A percentile compares a stretch with the other conserved stretches of the same genome.
phyloP scores from a whole-genome alignment of 2,888 invertebrate species.

The Metallyticus violacea region DNA sequence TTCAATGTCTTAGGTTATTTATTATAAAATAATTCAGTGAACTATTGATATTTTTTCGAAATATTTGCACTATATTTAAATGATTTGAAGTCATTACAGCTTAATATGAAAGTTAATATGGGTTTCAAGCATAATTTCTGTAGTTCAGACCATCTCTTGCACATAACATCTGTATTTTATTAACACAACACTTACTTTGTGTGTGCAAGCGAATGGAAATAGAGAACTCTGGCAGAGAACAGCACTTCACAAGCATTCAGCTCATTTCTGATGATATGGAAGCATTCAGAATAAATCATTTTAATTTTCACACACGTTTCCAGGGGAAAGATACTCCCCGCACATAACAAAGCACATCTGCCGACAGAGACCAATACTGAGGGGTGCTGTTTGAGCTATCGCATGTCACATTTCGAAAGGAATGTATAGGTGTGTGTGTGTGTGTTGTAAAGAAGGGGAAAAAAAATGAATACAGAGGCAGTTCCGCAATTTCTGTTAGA shows the following conservation, averaged over 20 bases:
- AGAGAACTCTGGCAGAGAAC: background rate
- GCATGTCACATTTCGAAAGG: background rate
- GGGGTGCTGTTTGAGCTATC: background rate
- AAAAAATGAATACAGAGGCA: background rate
- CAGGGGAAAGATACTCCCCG: background rate
- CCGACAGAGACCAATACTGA: background rate
- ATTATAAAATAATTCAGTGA: too few relatives aligned
- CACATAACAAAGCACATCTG: background rate
- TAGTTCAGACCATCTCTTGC: too few relatives aligned
- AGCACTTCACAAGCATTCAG: background rate
- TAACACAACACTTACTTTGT: background rate
- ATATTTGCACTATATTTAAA: too few relatives aligned
- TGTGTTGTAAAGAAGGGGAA: background rate
- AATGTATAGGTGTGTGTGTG: background rate
- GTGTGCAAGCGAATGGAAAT: background rate
- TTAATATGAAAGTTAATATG: too few relatives aligned
- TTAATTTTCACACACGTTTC: background rate
- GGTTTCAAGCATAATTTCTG: too few relatives aligned
- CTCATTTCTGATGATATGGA: background rate
- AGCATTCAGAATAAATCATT: constrained; percentile 4
- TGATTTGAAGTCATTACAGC: too few relatives aligned
- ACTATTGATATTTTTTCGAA: too few relatives aligned
- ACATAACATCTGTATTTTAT: background rate
- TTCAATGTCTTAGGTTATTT: too few relatives aligned
- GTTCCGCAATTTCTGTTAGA: background rate